Percentiles rank a stretch among this genome's conserved stretches.
phyloP scores from a whole-genome alignment of 2,113 vertebrate genomes.

The Micronisus gabar region DNA sequence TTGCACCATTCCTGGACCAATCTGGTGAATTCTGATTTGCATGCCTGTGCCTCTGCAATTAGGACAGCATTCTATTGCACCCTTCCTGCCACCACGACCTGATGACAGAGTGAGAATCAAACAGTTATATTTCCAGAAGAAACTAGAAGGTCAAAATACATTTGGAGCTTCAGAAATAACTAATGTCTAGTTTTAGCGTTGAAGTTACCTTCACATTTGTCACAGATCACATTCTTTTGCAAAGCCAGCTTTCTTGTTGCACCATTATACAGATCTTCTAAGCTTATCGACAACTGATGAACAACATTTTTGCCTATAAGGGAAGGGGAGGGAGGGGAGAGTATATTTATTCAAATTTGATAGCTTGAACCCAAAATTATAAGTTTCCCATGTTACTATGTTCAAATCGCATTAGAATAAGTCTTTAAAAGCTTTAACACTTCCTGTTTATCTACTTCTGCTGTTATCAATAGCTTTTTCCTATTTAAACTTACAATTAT shows the following conservation, averaged over 20 bases:
- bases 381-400: background rate
- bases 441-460: background rate
- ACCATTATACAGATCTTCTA: slow-evolving; percentile 91
- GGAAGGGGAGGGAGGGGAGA: background rate
- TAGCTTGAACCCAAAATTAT: background rate
- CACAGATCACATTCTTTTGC: slow-evolving; percentile 89
- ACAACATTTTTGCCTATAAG: slow-evolving; percentile 90
- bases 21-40: slow-evolving; percentile 87
- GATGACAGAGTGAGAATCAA: background rate
- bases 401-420: background rate
- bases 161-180: background rate
- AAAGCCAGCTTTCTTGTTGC: slow-evolving; percentile 87
- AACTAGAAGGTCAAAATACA: background rate
- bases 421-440: background rate
- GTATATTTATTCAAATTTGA: background rate
- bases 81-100: slow-evolving; percentile 90
- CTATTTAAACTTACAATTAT: background rate
- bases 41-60: slow-evolving; percentile 87
- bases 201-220: slow-evolving; percentile 88
- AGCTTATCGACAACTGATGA: slow-evolving; percentile 85
- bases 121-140: background rate
- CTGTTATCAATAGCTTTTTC: background rate
- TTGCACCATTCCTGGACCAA: slow-evolving; percentile 89
- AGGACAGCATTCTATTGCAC: slow-evolving; percentile 86
- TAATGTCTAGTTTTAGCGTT: background rate